phyloP scores from a whole-genome alignment of 2,113 vertebrate genomes.

The Platichthys stellatus region DNA sequence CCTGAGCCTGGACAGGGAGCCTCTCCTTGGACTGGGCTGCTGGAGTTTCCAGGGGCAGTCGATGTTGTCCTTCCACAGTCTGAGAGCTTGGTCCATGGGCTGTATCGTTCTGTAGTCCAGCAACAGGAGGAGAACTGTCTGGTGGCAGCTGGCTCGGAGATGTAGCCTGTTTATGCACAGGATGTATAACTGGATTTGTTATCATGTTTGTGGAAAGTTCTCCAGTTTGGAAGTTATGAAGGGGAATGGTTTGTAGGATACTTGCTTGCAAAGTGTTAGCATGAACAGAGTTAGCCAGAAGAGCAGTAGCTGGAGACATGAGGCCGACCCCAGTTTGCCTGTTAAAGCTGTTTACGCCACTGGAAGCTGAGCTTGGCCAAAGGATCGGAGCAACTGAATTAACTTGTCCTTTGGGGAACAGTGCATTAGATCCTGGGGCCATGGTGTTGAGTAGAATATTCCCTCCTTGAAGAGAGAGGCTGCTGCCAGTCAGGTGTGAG shows the following conservation, averaged over 20 bases:
- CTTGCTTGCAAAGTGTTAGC: slow-evolving; percentile 24
- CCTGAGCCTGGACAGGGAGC: neutral
- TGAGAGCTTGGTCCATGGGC: slow-evolving; percentile 21
- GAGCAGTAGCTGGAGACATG: slow-evolving; percentile 6
- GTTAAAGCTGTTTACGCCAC: slow-evolving; percentile 7
- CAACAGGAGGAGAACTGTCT: slow-evolving; percentile 19
- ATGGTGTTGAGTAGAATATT: slow-evolving; percentile 24
- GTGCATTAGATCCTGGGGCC: neutral
- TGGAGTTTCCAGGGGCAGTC: slow-evolving; percentile 15
- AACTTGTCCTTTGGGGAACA: slow-evolving; percentile 15
- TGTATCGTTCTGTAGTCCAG: slow-evolving; percentile 19
- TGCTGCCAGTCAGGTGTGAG: slow-evolving; percentile 33
- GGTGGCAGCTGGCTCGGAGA: slow-evolving; percentile 24
- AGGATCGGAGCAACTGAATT: slow-evolving; percentile 9
- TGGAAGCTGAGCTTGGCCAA: slow-evolving; percentile 27
- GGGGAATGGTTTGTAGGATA: neutral
- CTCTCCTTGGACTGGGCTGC: slow-evolving; percentile 2
- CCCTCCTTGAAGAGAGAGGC: slow-evolving; percentile 51
- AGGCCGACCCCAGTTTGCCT: slow-evolving; percentile 8
- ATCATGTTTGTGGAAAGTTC: slow-evolving; percentile 5
- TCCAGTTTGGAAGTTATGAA: slow-evolving; percentile 9
- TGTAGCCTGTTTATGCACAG: slow-evolving; percentile 1
- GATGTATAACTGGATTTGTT: slow-evolving; percentile 26
- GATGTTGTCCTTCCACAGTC: neutral
- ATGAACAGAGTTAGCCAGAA: slow-evolving; percentile 10